These are phyloP conservation scores for Cnemophilus loriae DNA, from an alignment of 2,113 vertebrate genomes.

Conservation along the genomic window DNA sequence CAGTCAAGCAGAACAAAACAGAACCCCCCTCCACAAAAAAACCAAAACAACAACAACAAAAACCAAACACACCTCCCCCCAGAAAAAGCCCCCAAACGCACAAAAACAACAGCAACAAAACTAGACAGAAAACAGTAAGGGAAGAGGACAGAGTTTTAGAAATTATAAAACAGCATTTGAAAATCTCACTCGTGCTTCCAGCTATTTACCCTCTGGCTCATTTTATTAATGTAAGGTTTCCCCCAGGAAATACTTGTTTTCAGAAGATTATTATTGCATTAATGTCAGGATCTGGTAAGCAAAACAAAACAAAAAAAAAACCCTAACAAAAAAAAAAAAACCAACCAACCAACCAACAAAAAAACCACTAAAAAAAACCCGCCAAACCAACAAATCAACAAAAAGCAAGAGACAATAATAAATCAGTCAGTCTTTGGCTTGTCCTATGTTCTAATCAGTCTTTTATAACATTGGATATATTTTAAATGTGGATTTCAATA, in stretches of 20 bases:
- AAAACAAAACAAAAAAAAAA: not conserved
- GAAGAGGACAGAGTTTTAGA: not conserved
- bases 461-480: not conserved
- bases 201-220: not conserved
- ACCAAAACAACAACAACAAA: not conserved
- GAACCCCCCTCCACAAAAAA: accelerated
- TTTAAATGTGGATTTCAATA: slow-evolving; percentile 13
- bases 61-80: accelerated
- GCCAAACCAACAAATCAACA: not conserved
- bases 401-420: not conserved
- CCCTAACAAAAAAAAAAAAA: too few species aligned
- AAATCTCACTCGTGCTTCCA: not conserved
- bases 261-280: not conserved
- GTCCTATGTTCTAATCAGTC: not conserved
- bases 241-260: slow-evolving; percentile 20
- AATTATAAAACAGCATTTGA: not conserved
- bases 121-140: not conserved
- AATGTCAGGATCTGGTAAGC: not conserved
- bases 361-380: too few species aligned
- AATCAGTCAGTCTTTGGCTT: not conserved
- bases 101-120: too few species aligned
- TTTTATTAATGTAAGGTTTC: not conserved
- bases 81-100: not conserved
- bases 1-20: not conserved
- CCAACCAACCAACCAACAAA: not conserved